Base-by-base conservation (phyloP, 1,140 invertebrate genomes). In the Camponotus pennsylvanicus region DNA sequence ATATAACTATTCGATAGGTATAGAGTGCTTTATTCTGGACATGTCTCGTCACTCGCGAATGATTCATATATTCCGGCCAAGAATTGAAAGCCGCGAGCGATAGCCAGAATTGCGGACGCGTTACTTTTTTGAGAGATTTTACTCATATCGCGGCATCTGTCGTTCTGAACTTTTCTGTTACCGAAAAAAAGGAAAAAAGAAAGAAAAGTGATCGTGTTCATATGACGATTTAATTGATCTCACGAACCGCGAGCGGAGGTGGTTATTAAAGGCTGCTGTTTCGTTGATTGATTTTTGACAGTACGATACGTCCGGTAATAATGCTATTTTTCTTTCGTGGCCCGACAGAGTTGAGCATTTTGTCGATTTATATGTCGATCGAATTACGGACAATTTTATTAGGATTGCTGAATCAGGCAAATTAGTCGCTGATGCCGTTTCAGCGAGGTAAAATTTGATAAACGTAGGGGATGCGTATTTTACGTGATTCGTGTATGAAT, bases 41-140 rank as follows among this genome's bases (percentile, higher is more conserved):
- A 40, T 71, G 52, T 80, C 85, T 87, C 83, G 83, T 86, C 77
- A 90, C 79, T 89, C 67, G 78, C 59, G 49, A 34, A 45, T 85
- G 88, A 89, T 89, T 89, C 87, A 89, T 86, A 76, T 18, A 57
- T 34, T 52, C 55, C 59, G 78, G 86, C 18, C 86, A 89, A 87
- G 86, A 87, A 87, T 87, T 86, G 82, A 89, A 79, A 64, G 66
- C 76, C 85, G 77, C 67, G 78, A 87, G 70, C 73, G 85, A 87
- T 87, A 85, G 69, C 75, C 64, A 76, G 79, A 89, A 79, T 86
- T 69, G 76, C 84, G 84, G 76, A 80, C 49, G 76, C 84, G 84
- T 79, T 86, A 86, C 80, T 86, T 85, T 85, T 86, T 79, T 40
- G 84, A 21, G 69, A 34, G 55, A 69, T 42, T 34, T 49, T 85